Conservation (phyloP, 2,797 vertebrate genomes). For the Pseudopleuronectes americanus region DNA sequence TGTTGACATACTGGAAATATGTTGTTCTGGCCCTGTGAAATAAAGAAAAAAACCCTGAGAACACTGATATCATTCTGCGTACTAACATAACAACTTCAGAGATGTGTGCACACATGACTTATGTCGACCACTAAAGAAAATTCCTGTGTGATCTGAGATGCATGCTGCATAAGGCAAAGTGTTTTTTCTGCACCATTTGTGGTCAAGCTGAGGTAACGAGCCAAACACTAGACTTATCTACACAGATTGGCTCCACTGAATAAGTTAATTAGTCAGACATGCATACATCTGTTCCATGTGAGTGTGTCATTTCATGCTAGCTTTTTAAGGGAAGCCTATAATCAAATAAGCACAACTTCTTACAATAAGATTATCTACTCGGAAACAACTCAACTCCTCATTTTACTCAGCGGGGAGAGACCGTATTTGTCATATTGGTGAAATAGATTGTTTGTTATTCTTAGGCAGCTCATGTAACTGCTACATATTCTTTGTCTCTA, state of each 20-base stretch:
- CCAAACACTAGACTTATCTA: slow-evolving; percentile 1
- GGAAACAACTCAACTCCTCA: slow-evolving; percentile 23
- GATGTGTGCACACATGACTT: not conserved
- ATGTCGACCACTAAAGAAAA: not conserved
- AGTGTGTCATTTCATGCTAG: not conserved
- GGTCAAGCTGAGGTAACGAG: not conserved
- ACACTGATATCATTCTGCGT: slow-evolving; percentile 8
- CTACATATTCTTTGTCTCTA: not conserved
- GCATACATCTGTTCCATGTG: not conserved
- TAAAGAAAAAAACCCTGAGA: not conserved
- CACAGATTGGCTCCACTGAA: slow-evolving; percentile 1
- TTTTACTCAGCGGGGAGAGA: not conserved
- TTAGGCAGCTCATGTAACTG: not conserved
- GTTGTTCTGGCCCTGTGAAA: not conserved
- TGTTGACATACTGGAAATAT: not conserved
- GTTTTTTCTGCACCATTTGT: slow-evolving; percentile 1
- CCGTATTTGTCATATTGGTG: not conserved
- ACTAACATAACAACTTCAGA: slow-evolving; percentile 2
- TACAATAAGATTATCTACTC: slow-evolving; percentile 41
- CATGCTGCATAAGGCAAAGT: not conserved
- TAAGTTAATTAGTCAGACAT: slow-evolving; percentile 9
- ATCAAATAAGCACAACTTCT: slow-evolving; percentile 23
- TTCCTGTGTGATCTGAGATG: slow-evolving; percentile 12
- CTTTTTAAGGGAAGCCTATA: slow-evolving; percentile 9
- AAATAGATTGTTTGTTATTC: not conserved